Evolutionary conservation across 1,140 invertebrate species (phyloP).

Genomic region (Penaeus vannamei): DNA sequence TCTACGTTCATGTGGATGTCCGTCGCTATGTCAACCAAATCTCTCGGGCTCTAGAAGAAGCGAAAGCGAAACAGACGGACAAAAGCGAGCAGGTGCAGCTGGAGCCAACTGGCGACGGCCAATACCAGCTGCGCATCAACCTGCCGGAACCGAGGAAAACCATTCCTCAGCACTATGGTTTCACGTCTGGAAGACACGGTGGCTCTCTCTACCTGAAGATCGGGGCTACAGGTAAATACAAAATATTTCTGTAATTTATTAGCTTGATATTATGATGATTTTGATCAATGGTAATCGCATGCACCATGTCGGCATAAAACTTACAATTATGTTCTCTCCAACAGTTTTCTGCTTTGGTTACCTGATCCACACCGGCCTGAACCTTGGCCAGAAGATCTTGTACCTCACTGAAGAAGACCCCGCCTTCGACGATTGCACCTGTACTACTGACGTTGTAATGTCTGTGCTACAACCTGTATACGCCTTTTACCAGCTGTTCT

Average conservation of each 20-base stretch:
- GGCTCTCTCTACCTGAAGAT: conserved; percentile 83
- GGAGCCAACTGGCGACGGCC: conserved; percentile 70
- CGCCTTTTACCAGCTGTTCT: conserved; percentile 81
- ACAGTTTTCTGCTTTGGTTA: conserved; percentile 83
- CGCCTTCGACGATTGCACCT: conserved; percentile 73
- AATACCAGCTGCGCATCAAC: conserved; percentile 67
- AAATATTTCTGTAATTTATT: neutral
- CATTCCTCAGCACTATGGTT: conserved; percentile 69
- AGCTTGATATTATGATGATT: neutral
- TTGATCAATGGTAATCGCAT: neutral
- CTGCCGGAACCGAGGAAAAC: conserved; percentile 64
- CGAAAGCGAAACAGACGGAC: conserved; percentile 58
- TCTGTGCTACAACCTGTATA: conserved; percentile 79
- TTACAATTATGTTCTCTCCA: neutral
- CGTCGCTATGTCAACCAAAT: conserved; percentile 75
- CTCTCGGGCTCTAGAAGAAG: conserved; percentile 66
- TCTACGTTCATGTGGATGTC: conserved; percentile 78
- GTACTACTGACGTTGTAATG: conserved; percentile 73
- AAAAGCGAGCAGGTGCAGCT: conserved; percentile 74
- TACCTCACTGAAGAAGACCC: conserved; percentile 74
- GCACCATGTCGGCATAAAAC: neutral
- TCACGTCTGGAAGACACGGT: conserved; percentile 75
- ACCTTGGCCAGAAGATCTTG: conserved; percentile 78
- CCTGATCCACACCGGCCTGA: conserved; percentile 79
- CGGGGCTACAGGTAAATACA: conserved; percentile 78